Conservation (phyloP, 2,888 invertebrate genomes). For the Adelphocoris suturalis region DNA sequence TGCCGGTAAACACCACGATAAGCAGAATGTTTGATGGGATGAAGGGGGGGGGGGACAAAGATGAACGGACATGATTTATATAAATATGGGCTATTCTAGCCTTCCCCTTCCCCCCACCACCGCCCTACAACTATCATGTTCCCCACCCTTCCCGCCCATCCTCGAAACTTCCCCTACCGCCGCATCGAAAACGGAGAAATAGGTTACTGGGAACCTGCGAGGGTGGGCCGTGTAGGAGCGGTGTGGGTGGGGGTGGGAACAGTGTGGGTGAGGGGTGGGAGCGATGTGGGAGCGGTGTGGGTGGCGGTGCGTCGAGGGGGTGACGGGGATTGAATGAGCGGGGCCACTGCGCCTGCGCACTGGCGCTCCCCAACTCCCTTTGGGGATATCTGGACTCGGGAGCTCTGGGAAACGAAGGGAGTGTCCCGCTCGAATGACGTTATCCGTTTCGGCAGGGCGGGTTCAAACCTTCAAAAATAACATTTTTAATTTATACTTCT, state of each 20-base stretch:
- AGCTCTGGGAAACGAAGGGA: slow-evolving; percentile 32
- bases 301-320: neutral
- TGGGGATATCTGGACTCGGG: slow-evolving; percentile 52
- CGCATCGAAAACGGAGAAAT: neutral
- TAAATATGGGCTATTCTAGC: slow-evolving; percentile 65
- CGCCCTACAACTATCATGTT: no score
- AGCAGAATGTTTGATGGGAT: neutral
- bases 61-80: slow-evolving; percentile 67
- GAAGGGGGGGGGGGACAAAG: slow-evolving; percentile 44
- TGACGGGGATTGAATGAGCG: slow-evolving; percentile 46
- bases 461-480: no score
- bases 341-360: slow-evolving; percentile 60
- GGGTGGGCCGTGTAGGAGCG: neutral
- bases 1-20: slow-evolving; percentile 38
- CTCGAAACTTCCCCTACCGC: neutral
- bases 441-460: slow-evolving; percentile 14
- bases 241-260: neutral
- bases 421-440: slow-evolving; percentile 16
- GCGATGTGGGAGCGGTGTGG: neutral
- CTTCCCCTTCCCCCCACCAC: no score
- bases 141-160: no score
- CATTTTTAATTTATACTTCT: no score
- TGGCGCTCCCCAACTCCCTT: slow-evolving; percentile 53
- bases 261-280: neutral
- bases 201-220: slow-evolving; percentile 20